Conservation (phyloP, 2,888 invertebrate genomes). For the Ligdia adustata region DNA sequence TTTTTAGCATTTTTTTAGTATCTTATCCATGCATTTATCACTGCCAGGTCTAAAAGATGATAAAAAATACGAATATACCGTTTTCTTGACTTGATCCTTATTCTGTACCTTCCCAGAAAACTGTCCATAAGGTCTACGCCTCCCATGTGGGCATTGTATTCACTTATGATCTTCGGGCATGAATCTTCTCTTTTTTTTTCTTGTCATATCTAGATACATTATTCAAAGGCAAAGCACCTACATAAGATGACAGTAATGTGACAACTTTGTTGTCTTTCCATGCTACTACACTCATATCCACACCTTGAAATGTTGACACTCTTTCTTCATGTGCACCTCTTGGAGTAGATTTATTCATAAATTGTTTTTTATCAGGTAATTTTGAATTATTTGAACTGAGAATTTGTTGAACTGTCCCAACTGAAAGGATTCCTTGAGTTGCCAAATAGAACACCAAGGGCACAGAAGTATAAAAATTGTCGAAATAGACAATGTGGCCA, state of each 20-base stretch:
- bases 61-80: slow-evolving; percentile 38
- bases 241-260: slow-evolving; percentile 46
- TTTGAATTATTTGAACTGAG: too few species aligned
- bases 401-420: slow-evolving; percentile 13
- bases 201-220: slow-evolving; percentile 40
- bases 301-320: slow-evolving; percentile 21
- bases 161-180: slow-evolving; percentile 43
- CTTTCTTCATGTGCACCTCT: slow-evolving; percentile 18
- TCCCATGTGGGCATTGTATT: slow-evolving; percentile 43
- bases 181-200: slow-evolving; percentile 44
- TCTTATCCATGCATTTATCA: slow-evolving; percentile 50
- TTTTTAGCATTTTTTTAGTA: slow-evolving; percentile 47
- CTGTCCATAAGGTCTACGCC: slow-evolving; percentile 44
- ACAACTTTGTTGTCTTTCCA: slow-evolving; percentile 32
- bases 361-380: slow-evolving; percentile 26
- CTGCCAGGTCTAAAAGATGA: slow-evolving; percentile 45
- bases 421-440: slow-evolving; percentile 19
- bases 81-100: slow-evolving; percentile 45
- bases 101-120: slow-evolving; percentile 45
- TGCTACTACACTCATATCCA: slow-evolving; percentile 26
- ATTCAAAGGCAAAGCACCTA: slow-evolving; percentile 45
- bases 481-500: too few species aligned
- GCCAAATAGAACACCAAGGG: slow-evolving; percentile 18
- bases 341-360: slow-evolving; percentile 26
- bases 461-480: slow-evolving; percentile 20